These are phyloP conservation scores for Cololabis saira DNA, from an alignment of 2,113 vertebrate species.

Conservation along the genomic window DNA sequence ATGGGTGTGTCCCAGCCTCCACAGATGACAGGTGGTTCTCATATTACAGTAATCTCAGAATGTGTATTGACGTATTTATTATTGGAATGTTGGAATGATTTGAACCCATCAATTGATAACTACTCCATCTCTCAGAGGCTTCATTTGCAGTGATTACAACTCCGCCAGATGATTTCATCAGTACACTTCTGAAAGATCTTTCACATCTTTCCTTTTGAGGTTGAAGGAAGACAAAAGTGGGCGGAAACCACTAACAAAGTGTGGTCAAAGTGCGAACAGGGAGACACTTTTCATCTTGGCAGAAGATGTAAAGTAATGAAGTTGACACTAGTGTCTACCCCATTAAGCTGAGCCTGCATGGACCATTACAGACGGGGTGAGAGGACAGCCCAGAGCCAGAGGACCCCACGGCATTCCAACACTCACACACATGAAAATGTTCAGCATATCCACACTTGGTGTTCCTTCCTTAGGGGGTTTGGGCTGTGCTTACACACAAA, in stretches of 20 bases:
- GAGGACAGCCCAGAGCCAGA: slow-evolving; percentile 79
- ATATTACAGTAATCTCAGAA: too few species aligned
- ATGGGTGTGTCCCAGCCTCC: too few species aligned
- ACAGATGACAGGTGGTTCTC: not conserved
- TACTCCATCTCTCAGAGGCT: not conserved
- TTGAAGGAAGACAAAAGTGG: slow-evolving; percentile 40
- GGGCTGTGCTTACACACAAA: slow-evolving; percentile 29
- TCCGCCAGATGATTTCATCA: slow-evolving; percentile 20
- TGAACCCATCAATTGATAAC: not conserved
- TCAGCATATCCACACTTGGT: slow-evolving; percentile 39
- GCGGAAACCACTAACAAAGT: slow-evolving; percentile 59
- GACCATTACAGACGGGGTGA: slow-evolving; percentile 82
- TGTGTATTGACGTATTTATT: not conserved
- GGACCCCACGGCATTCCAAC: slow-evolving; percentile 62
- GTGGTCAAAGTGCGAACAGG: slow-evolving; percentile 42
- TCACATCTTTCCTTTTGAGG: slow-evolving; percentile 38
- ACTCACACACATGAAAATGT: slow-evolving; percentile 44
- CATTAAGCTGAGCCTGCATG: slow-evolving; percentile 82
- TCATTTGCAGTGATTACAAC: slow-evolving; percentile 49
- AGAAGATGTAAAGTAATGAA: slow-evolving; percentile 82
- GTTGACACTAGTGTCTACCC: slow-evolving; percentile 81
- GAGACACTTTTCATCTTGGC: slow-evolving; percentile 75
- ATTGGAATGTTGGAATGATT: not conserved
- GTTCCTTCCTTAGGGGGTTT: slow-evolving; percentile 44
- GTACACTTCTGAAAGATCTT: slow-evolving; percentile 33